phyloP scores from a whole-genome alignment of 2,113 vertebrate species.

The Nothoprocta pentlandii region DNA sequence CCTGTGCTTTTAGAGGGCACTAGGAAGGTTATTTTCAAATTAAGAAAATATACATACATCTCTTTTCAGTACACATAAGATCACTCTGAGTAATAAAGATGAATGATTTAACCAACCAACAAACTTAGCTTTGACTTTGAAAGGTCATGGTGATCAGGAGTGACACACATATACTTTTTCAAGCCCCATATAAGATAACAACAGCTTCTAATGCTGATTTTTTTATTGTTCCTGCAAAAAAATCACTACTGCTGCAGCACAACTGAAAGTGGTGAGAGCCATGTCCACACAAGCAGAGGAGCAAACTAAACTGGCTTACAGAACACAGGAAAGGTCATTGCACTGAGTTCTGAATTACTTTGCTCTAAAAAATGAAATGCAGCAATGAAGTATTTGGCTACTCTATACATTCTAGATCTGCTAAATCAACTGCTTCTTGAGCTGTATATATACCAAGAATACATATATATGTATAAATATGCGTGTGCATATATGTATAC shows the following conservation, averaged over 20 bases:
- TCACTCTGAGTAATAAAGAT: not conserved
- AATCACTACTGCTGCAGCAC: not conserved
- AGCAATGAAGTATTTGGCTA: not conserved
- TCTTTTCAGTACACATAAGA: not conserved
- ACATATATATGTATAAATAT: too few relatives aligned
- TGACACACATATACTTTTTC: not conserved
- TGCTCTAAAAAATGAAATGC: not conserved
- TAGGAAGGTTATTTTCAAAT: not conserved
- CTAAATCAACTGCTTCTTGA: too few relatives aligned
- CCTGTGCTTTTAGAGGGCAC: not conserved
- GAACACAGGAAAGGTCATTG: not conserved
- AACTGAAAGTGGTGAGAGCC: not conserved
- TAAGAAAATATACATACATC: not conserved
- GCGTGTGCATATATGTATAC: too few relatives aligned
- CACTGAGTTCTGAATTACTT: not conserved
- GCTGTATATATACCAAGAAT: too few relatives aligned
- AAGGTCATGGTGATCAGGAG: not conserved
- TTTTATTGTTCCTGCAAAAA: not conserved
- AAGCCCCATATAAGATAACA: not conserved
- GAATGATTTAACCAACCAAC: not conserved
- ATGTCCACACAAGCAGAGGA: fast-evolving
- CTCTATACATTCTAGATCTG: too few relatives aligned
- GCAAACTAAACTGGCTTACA: not conserved
- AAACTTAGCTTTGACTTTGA: not conserved
- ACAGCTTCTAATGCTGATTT: not conserved